phyloP scores from a whole-genome alignment of 2,797 vertebrate species.

The Monodelphis domestica region DNA sequence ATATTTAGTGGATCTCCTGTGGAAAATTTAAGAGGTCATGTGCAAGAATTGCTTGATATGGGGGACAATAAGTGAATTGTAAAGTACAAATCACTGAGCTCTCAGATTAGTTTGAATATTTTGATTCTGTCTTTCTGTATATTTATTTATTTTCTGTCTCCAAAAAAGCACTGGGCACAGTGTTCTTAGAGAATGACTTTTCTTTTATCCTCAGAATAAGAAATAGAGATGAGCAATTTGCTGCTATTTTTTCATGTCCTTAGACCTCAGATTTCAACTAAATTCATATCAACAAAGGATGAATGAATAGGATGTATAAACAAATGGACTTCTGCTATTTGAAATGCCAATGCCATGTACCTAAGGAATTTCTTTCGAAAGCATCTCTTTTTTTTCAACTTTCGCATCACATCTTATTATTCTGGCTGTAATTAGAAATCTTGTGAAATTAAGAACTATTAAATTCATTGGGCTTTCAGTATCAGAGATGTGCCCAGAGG shows the following conservation, averaged over 20 bases:
- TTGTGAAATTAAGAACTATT: slow-evolving; percentile 85
- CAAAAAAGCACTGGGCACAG: background rate
- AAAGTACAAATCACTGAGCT: background rate
- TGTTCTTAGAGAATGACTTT: background rate
- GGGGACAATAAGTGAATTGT: background rate
- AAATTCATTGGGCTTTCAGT: slow-evolving; percentile 82
- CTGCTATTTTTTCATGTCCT: slow-evolving; percentile 44
- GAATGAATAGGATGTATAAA: slow-evolving; percentile 66
- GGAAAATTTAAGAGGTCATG: background rate
- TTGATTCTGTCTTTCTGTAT: background rate
- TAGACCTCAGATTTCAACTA: slow-evolving; percentile 3
- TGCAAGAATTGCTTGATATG: background rate
- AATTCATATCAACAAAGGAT: slow-evolving; percentile 64
- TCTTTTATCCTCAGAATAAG: slow-evolving; percentile 46
- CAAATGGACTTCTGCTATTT: slow-evolving; percentile 60
- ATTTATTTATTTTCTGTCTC: background rate
- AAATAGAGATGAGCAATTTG: slow-evolving; percentile 45
- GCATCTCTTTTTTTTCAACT: slow-evolving; percentile 72
- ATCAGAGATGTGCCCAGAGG: slow-evolving; percentile 83
- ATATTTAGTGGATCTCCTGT: background rate
- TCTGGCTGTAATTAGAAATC: slow-evolving; percentile 83
- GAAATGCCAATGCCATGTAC: slow-evolving; percentile 47
- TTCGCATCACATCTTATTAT: slow-evolving; percentile 81
- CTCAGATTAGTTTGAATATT: background rate
- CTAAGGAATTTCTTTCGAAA: slow-evolving; percentile 70